Evolutionary conservation across 2,888 invertebrate species (phyloP), one percentile per base, ranked within the genome.

Genomic region (Pinctada fucata): DNA sequence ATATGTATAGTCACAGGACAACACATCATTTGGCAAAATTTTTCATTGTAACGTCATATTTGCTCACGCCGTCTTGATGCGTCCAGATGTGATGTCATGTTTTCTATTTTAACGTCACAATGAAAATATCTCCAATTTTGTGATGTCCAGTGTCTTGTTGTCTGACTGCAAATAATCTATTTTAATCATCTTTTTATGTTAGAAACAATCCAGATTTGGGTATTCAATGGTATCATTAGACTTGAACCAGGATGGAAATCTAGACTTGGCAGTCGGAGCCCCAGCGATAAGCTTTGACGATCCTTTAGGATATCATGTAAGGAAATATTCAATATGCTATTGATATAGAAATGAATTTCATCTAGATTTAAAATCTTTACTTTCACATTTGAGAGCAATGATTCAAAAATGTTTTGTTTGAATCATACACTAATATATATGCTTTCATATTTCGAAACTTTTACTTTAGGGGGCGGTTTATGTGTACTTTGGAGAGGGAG

Each of bases 221-320:
- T 75, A 84, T 4, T 87, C 90, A 0, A 72, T 91, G 47, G 87
- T 87, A 8, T 84, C 90, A 2, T 58, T 90, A 47, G 91, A 91
- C 79, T 78, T 91, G 16, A 91, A 91, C 78, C 82, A 85, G 10
- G 91, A 91, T 84, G 91, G 91, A 13, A 76, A 82, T 45, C 82
- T 86, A 63, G 91, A 91, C 76, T 79, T 91, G 8, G 91, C 86
- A 31, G 84, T 91, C 8, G 90, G 91, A 10, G 88, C 90, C 16
- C 90, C 91, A 3, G 80, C 85, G n/a, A 79, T 75, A n/a, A 58
- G 73, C 58, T 84, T 84, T 72, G 80, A 80, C 16, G 85, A 85
- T 52, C 84, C 83, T 45, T 78, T 86, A 0, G 77, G 83, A 52
- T 87, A 87, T 67, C 72, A 83, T 79, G 87, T 87, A 80, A 79